Percentiles rank a stretch among this genome's conserved stretches.
These are phyloP conservation scores for Parauchenoglanis ngamensis DNA, from an alignment of 2,797 vertebrate species.

Conservation along the genomic window DNA sequence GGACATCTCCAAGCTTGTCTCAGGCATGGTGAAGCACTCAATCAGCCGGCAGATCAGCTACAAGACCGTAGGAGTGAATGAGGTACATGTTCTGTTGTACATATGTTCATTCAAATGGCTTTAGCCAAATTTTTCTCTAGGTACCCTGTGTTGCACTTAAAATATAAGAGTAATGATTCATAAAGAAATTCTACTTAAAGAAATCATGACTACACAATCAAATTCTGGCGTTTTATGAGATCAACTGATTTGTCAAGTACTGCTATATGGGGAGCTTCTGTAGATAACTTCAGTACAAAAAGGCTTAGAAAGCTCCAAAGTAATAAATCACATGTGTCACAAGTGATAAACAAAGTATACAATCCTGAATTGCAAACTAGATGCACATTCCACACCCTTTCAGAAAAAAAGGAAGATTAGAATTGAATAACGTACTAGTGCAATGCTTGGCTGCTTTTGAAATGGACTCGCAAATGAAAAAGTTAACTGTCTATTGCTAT, in stretches of 20 bases:
- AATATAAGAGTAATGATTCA: background rate
- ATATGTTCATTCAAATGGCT: background rate
- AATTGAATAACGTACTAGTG: background rate
- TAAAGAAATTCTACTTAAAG: background rate
- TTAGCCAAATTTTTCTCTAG: background rate
- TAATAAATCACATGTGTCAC: background rate
- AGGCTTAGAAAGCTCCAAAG: background rate
- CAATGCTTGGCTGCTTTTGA: background rate
- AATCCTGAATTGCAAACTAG: background rate
- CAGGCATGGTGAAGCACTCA: slow-evolving; percentile 89
- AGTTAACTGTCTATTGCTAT: background rate
- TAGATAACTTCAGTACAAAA: background rate
- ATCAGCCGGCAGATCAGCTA: slow-evolving; percentile 90
- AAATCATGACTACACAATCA: background rate
- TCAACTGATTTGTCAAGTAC: background rate
- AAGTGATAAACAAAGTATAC: background rate
- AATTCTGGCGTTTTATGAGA: background rate
- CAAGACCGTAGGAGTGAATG: slow-evolving; percentile 83
- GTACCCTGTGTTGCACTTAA: background rate
- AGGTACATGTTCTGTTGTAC: slow-evolving; percentile 68
- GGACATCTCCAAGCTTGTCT: slow-evolving; percentile 92
- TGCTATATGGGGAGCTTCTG: background rate
- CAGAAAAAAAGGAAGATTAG: background rate
- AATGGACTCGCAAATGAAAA: background rate
- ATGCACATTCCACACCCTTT: too few species aligned